phyloP scores from a whole-genome alignment of 1,140 invertebrate species.

The Uloborus diversus region DNA sequence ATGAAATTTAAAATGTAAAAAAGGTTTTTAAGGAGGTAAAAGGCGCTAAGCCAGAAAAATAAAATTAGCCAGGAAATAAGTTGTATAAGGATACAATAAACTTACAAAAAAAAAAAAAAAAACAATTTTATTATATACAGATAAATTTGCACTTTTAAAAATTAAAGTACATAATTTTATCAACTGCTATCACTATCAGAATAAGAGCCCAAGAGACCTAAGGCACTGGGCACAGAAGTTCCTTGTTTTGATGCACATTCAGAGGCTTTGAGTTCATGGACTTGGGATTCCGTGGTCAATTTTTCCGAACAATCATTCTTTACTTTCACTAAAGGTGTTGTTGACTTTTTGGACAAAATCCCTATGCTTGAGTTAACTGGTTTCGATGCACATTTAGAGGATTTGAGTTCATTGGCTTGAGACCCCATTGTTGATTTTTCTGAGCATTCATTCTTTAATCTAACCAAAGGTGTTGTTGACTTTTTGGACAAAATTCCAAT shows the following conservation, averaged over 20 bases:
- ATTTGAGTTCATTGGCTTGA: constrained; percentile 56
- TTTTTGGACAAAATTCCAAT: constrained; percentile 31
- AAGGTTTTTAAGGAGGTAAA: too few relatives aligned
- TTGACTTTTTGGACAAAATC: constrained; percentile 11
- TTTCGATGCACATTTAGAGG: constrained; percentile 61
- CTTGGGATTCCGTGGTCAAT: neutral
- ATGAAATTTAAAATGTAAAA: too few relatives aligned
- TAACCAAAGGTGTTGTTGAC: constrained; percentile 8
- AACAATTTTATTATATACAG: too few relatives aligned
- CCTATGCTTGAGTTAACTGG: constrained; percentile 16
- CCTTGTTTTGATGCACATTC: constrained; percentile 51
- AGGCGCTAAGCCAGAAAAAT: too few relatives aligned
- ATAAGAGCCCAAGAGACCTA: constrained; percentile 60
- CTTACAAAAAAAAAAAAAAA: too few relatives aligned
- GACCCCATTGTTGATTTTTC: neutral
- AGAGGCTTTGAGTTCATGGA: constrained; percentile 62
- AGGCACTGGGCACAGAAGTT: constrained; percentile 58
- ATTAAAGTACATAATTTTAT: too few relatives aligned
- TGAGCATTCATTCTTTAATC: neutral
- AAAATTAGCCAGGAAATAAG: too few relatives aligned
- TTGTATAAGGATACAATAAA: too few relatives aligned
- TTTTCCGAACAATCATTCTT: neutral
- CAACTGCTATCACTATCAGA: constrained; percentile 55
- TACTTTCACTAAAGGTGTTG: constrained; percentile 17
- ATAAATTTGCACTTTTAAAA: too few relatives aligned